Evolutionary conservation across 2,113 vertebrate genomes (phyloP).

Genomic region (Heterotilapia buettikoferi): DNA sequence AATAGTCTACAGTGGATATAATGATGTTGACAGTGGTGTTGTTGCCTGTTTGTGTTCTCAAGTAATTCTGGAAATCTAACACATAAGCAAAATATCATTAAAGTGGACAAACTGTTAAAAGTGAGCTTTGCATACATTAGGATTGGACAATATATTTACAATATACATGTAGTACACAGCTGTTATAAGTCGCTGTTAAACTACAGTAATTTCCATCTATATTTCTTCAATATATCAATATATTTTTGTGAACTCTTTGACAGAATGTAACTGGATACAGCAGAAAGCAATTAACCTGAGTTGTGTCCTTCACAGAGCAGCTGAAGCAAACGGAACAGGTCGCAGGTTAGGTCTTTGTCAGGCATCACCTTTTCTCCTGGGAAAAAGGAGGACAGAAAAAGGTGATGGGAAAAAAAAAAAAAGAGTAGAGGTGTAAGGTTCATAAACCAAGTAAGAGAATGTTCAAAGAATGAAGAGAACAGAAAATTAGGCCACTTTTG

Average conservation of each 20-base stretch:
- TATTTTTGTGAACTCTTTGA: neutral
- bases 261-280: neutral
- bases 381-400: neutral
- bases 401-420: neutral
- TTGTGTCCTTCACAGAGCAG: constrained; percentile 96
- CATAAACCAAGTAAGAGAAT: neutral
- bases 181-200: neutral
- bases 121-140: neutral
- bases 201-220: neutral
- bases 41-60: constrained; percentile 94
- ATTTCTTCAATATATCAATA: neutral
- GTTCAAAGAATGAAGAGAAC: neutral
- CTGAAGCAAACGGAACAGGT: constrained; percentile 93
- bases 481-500: neutral
- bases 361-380: constrained; percentile 90
- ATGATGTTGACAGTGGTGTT: constrained; percentile 96
- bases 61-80: constrained; percentile 92
- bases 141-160: neutral
- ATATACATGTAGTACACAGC: neutral
- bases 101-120: neutral
- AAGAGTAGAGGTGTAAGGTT: neutral
- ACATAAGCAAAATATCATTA: neutral
- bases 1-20: constrained; percentile 94
- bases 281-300: constrained; percentile 74
- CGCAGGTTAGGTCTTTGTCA: constrained; percentile 89